Base-by-base conservation (phyloP, 2,888 invertebrate genomes). In the Anoplius nigerrimus region DNA sequence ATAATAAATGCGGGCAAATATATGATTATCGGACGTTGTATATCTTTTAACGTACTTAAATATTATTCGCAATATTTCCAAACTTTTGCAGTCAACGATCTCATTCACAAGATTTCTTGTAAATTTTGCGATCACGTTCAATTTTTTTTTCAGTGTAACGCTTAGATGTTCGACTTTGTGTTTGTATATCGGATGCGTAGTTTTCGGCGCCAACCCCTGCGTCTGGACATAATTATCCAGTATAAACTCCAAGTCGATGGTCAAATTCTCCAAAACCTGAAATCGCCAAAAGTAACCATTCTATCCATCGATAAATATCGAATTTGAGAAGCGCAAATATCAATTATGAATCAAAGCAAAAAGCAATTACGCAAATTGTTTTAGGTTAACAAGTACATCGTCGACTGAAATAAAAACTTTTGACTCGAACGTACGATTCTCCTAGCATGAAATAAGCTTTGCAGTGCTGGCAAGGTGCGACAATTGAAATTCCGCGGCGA, bases 101-200 rank as follows among this genome's bases (percentile, higher is more conserved):
- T 80, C 78, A 22, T 66, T 76, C 34, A 86, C 76, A 20, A 86
- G 66, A 55, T 78, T 74, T 4, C 77, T 74, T 2, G 62, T 75
- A 13, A 82, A 79, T 55, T 82, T 83, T 0, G 81, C 82, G 0
- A 83, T 65, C 0, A 81, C 71, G 24, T 85, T 86, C 6, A 84
- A 48, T 55, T 76, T 79, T 11, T 72, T 68, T 46, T 81, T 82
- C 18, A 86, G 69, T 20, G 60, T 67, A 3, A 45, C 69, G 13
- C 65, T 75, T 4, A 82, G 74, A 24, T 81, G 64, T 20, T 78
- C 18, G 13, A 82, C 67, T 70, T 85, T 86, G 43, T 82, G 75
- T 53, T 78, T 77, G 54, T 82, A 85, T 67, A 86, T 75, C 2
- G 73, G 64, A 69, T 85, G 82, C 2, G 54, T 42, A 22, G 60